Conservation (phyloP, 2,888 invertebrate species). For the Drosophila borborema region DNA sequence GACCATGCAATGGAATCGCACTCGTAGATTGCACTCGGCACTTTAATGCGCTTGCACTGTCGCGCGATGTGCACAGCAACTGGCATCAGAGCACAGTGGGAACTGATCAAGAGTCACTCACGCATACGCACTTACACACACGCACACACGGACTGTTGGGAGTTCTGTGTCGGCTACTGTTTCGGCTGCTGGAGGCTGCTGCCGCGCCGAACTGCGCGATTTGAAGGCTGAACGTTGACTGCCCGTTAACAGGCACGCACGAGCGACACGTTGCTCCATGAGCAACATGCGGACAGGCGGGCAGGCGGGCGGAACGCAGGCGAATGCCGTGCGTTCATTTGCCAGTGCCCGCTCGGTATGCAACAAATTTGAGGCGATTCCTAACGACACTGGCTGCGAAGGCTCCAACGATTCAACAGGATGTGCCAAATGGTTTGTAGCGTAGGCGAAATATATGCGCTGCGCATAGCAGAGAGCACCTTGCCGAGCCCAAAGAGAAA, state of each 20-base stretch:
- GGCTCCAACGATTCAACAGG: conserved; percentile 69
- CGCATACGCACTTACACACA: conserved; percentile 23
- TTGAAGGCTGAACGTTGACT: conserved; percentile 85
- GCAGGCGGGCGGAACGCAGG: conserved; percentile 33
- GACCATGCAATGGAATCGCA: not conserved
- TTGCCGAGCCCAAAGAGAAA: conserved; percentile 11
- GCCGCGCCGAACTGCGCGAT: conserved; percentile 82
- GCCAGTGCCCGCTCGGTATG: too few relatives aligned
- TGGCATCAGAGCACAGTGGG: not conserved
- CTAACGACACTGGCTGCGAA: conserved; percentile 46
- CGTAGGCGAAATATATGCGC: conserved; percentile 75
- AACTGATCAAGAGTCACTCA: conserved; percentile 42
- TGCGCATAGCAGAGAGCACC: conserved; percentile 62
- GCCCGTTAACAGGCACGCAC: conserved; percentile 67
- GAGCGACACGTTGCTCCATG: conserved; percentile 29
- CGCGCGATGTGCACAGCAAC: conserved; percentile 21
- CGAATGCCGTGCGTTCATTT: conserved; percentile 63
- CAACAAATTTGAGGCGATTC: too few relatives aligned
- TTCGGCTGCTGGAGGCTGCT: conserved; percentile 32
- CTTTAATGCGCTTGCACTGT: not conserved
- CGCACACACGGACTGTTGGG: conserved; percentile 21
- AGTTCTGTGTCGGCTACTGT: conserved; percentile 11
- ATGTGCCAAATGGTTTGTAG: conserved; percentile 32
- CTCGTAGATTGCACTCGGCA: not conserved
- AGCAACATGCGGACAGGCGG: conserved; percentile 21